Evolutionary conservation across 2,888 invertebrate genomes (phyloP), one percentile per base, ranked within the genome.

Genomic region (Eristalis intricaria): DNA sequence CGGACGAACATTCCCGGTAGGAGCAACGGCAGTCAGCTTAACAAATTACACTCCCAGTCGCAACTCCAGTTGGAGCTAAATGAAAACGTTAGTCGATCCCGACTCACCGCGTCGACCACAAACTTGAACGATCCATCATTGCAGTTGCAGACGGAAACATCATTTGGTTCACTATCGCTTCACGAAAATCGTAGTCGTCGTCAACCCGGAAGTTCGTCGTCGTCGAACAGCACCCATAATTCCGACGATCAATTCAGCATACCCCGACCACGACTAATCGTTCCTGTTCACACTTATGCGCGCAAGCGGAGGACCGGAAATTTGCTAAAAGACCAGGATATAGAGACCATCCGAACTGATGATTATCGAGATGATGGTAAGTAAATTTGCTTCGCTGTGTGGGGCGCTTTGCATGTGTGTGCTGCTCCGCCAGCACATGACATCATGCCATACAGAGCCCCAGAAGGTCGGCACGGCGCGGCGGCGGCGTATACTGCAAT

Each of bases 261-360:
- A 92, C 97, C 97, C 4, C 94, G 97, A 90, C 97, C 97, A 40
- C 96, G 97, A 91, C 94, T 97, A 90, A 97, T 97, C 91, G 97
- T 97, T 89, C 97, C 97, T 75, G 96, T 97, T 86, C 97, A 97
- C 93, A 97, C 97, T 32, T 97, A 97, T 91, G 97, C 97, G 77
- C 94, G 97, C 89, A 96, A 96, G 91, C 94, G 97, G 87, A 94
- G 97, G 89, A 97, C 97, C 58, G 97, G 97, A 11, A 97, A 97
- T 92, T 94, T 96, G n/a, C 90, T 93, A 43, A 91, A 90, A 87
- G 93, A 93, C 78, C 91, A 91, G 86, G 90, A 90, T 68, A 87
- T 89, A 29, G 90, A 90, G 81, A 89, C 87, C 13, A 88, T 90
- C 58, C 89, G 74, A 40, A 68, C 76, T 22, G 85, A 75, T 69